These are phyloP conservation scores for Zapornia atra DNA, from an alignment of 2,113 vertebrate genomes.

Conservation along the genomic window DNA sequence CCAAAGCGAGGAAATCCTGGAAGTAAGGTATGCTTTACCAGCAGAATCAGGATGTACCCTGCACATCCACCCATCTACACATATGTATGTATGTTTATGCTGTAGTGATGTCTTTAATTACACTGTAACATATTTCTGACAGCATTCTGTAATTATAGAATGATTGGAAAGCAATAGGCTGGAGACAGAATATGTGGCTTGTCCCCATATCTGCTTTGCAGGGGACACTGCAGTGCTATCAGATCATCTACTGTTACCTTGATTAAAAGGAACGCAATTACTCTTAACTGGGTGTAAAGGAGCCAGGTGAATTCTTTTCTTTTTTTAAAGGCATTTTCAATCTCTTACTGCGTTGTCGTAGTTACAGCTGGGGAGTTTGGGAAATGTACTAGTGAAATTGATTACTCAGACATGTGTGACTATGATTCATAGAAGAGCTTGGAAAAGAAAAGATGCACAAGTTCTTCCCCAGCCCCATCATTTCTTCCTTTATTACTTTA, in stretches of 20 bases:
- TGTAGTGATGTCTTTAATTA: not conserved
- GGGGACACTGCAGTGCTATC: not conserved
- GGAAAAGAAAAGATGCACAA: slow-evolving; percentile 44
- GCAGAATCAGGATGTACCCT: not conserved
- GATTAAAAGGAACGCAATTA: not conserved
- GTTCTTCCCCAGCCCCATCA: slow-evolving; percentile 16
- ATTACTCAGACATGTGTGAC: slow-evolving; percentile 74
- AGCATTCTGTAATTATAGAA: not conserved
- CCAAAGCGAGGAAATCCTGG: not conserved
- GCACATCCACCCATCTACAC: not conserved
- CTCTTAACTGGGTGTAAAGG: not conserved
- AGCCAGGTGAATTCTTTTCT: not conserved
- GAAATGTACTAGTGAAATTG: slow-evolving; percentile 57
- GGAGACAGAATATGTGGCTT: not conserved
- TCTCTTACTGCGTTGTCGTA: slow-evolving; percentile 48
- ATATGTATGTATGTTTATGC: not conserved
- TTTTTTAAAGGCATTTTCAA: slow-evolving; percentile 37
- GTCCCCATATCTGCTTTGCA: not conserved
- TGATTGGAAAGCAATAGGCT: not conserved
- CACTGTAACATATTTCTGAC: not conserved
- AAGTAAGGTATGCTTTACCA: not conserved
- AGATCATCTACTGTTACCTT: not conserved
- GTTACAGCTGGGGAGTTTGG: slow-evolving; percentile 56
- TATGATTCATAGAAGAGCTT: slow-evolving; percentile 53
- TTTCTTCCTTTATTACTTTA: slow-evolving; percentile 58